Percentiles rank a stretch among this genome's conserved stretches.
Evolutionary conservation across 2,113 vertebrate genomes (phyloP).

Genomic region (Nothoprocta pentlandii): DNA sequence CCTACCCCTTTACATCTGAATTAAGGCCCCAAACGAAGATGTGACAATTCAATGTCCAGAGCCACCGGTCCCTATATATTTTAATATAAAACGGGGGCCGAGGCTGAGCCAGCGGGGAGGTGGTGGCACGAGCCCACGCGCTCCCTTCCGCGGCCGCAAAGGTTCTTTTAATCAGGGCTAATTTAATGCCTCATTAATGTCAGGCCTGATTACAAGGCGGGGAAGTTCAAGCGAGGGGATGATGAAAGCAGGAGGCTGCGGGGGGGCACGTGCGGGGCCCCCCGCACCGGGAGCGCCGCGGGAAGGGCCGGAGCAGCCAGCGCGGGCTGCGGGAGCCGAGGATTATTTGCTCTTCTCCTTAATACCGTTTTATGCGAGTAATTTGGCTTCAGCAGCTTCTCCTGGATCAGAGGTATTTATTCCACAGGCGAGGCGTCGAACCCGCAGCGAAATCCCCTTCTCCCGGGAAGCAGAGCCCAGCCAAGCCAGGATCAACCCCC

Average conservation of each 20-base stretch:
- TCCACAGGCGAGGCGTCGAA: not conserved
- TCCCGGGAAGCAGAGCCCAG: not conserved
- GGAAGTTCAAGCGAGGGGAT: not conserved
- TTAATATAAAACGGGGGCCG: not conserved
- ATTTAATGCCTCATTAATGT: conserved; percentile 51
- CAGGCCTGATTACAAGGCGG: conserved; percentile 31
- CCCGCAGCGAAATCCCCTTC: not conserved
- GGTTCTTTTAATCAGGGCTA: conserved; percentile 59
- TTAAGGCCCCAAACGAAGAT: rapidly evolving
- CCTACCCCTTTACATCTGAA: not conserved
- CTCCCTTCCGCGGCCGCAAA: not conserved
- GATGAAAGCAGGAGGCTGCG: not conserved
- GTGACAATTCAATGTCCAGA: rapidly evolving
- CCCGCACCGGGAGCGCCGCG: rapidly evolving
- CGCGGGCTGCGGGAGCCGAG: rapidly evolving
- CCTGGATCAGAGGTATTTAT: not conserved
- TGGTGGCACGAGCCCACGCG: not conserved
- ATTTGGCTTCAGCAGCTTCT: not conserved
- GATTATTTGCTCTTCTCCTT: not conserved
- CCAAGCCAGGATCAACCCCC: not conserved
- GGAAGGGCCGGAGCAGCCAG: rapidly evolving
- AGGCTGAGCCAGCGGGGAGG: not conserved
- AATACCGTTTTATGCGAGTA: not conserved
- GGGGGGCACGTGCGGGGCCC: not conserved
- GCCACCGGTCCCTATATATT: not conserved